Evolutionary conservation across 2,888 invertebrate genomes (phyloP).

Genomic region (Catocala fraxini): DNA sequence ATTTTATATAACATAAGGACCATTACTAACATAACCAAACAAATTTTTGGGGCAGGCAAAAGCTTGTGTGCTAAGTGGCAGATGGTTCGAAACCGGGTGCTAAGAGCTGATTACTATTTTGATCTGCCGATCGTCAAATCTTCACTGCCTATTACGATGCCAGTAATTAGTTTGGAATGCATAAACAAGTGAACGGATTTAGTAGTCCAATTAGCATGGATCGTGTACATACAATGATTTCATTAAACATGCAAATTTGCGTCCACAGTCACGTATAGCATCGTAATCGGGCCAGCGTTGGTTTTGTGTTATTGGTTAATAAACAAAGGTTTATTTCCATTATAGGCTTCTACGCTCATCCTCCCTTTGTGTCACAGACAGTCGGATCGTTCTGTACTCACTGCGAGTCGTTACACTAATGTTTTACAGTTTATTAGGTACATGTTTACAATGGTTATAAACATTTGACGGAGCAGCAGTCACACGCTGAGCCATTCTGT

Average conservation of each 20-base stretch:
- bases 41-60: too few species aligned
- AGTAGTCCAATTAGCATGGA: slow-evolving; percentile 74
- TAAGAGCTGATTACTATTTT: slow-evolving; percentile 29
- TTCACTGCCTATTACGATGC: slow-evolving; percentile 57
- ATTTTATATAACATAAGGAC: too few species aligned
- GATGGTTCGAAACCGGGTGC: background rate
- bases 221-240: slow-evolving; percentile 78
- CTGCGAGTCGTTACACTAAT: background rate
- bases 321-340: slow-evolving; percentile 42
- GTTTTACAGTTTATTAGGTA: background rate
- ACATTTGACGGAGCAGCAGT: too few species aligned
- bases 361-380: slow-evolving; percentile 19
- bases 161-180: slow-evolving; percentile 68
- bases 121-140: slow-evolving; percentile 43
- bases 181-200: slow-evolving; percentile 73
- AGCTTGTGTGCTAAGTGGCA: too few species aligned
- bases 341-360: slow-evolving; percentile 12
- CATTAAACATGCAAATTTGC: slow-evolving; percentile 81
- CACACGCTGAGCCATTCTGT: too few species aligned
- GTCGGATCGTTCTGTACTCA: slow-evolving; percentile 1
- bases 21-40: too few species aligned
- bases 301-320: slow-evolving; percentile 56
- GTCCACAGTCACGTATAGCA: slow-evolving; percentile 62
- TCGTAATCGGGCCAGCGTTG: slow-evolving; percentile 56
- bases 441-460: background rate